A percentile compares a stretch with the other conserved stretches of the same genome.
These are phyloP conservation scores for Miltochrista miniata DNA, from an alignment of 2,888 invertebrate genomes.

Conservation along the genomic window DNA sequence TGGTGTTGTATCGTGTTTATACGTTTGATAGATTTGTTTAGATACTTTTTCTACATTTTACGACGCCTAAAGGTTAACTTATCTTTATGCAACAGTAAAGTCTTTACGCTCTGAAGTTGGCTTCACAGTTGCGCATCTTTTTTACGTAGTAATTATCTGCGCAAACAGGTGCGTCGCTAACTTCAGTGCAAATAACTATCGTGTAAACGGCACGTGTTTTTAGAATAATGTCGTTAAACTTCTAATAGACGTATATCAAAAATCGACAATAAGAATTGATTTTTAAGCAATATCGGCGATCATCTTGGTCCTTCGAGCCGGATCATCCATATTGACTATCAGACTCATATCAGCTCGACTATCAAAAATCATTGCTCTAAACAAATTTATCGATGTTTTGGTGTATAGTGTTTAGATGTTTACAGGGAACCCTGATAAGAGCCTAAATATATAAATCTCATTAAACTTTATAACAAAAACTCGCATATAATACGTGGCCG, in stretches of 20 bases:
- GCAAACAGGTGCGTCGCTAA: too few species aligned
- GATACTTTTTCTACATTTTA: slow-evolving; percentile 30
- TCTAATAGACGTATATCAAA: too few species aligned
- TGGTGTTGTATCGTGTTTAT: slow-evolving; percentile 37
- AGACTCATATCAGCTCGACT: slow-evolving; percentile 61
- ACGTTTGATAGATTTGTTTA: slow-evolving; percentile 43
- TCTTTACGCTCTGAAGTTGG: background rate
- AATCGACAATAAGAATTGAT: too few species aligned
- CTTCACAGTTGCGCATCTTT: background rate
- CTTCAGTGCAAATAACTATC: too few species aligned
- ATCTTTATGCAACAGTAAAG: background rate
- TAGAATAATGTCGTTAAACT: too few species aligned
- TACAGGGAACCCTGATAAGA: slow-evolving; percentile 46
- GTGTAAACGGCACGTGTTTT: too few species aligned
- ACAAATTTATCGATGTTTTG: slow-evolving; percentile 57
- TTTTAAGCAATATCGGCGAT: too few species aligned
- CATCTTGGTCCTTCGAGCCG: too few species aligned
- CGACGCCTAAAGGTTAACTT: slow-evolving; percentile 2
- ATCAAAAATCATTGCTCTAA: slow-evolving; percentile 44
- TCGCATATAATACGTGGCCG: slow-evolving; percentile 23
- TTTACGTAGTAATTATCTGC: too few species aligned
- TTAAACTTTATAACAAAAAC: slow-evolving; percentile 28
- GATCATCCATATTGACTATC: slow-evolving; percentile 20
- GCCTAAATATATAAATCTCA: slow-evolving; percentile 49
- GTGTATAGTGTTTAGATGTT: slow-evolving; percentile 35